A percentile compares a stretch with the other conserved stretches of the same genome.
Conservation (phyloP, 1,140 invertebrate species). For the Brevipalpus yothersi region DNA sequence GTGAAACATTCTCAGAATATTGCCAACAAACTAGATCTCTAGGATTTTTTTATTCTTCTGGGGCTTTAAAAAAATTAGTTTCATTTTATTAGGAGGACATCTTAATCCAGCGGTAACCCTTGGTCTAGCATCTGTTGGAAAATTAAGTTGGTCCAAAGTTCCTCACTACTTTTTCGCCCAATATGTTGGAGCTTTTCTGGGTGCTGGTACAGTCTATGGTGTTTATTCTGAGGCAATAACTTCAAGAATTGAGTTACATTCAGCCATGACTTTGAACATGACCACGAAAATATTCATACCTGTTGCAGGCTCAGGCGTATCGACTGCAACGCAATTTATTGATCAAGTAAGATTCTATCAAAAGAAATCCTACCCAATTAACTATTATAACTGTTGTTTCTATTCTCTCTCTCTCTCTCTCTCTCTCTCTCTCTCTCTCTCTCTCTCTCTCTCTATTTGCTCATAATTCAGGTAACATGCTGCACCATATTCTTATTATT, state of each 20-base stretch:
- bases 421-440: not conserved
- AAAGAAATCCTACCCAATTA: not conserved
- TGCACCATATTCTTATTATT: conserved; percentile 28
- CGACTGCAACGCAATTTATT: conserved; percentile 19
- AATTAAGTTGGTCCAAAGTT: conserved; percentile 22
- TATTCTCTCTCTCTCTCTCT: no score
- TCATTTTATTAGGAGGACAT: conserved; percentile 23
- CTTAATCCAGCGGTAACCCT: conserved; percentile 31
- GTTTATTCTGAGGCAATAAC: conserved; percentile 21
- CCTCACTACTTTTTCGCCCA: conserved; percentile 27
- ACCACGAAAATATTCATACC: conserved; percentile 25
- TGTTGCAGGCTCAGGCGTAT: conserved; percentile 24
- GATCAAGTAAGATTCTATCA: conserved; percentile 23
- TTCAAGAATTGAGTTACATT: conserved; percentile 13
- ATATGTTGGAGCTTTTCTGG: conserved; percentile 22
- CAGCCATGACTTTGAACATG: conserved; percentile 6
- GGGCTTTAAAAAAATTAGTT: not conserved
- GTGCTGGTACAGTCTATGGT: conserved; percentile 10
- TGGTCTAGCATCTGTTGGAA: conserved; percentile 22
- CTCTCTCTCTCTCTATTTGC: not conserved
- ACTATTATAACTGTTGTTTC: not conserved
- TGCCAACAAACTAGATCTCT: no score
- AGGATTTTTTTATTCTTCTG: no score
- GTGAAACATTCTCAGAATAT: no score
- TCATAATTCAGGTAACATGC: conserved; percentile 24